Base-by-base conservation (phyloP, 1,140 invertebrate species). In the Choristoneura fumiferana region DNA sequence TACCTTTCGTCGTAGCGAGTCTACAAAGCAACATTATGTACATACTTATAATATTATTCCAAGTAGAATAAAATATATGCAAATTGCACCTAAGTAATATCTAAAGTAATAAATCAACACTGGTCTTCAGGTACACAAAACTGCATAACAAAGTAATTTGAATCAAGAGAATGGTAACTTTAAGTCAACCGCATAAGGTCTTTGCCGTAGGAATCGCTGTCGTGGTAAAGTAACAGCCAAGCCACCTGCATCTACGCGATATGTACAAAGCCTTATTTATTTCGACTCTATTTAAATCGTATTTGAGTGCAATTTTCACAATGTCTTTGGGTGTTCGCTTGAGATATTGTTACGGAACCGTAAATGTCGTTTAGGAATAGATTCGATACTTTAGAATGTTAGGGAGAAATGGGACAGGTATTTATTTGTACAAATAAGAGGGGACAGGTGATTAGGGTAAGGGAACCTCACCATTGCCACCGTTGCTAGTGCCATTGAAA, bases 251-350 rank as follows among this genome's bases (percentile, higher is more conserved):
- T 10, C 43, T 29, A 22, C 43, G 12, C 10, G 43, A 49, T 49
- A 49, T 10, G 18, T 17, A 49, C 29, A 15, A 49, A 49, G 43
- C 12, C 18, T 49, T 49, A 49, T 49, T 49, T 49, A 49, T 49
- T 49, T 49, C 8, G n/a, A 17, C n/a, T 12, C 43, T 49, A 29
- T 49, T 49, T 17, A 49, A 49, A 22, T 49, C 43, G 6, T n/a
- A 49, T 49, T 33, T 29, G 43, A 29, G 43, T 49, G 43, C 43
- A 49, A 49, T 49, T 49, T 49, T 49, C 43, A 14, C 43, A 15
- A 17, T 17, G 43, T 49, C 43, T 22, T 18, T n/a, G 22, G 9
- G 22, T 3, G 22, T 29, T 29, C 9, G 43, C 2, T n/a, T 49
- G 43, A 49, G 22, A 49, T 49, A 8, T 49, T 49, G 10, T 49